Base-by-base conservation (phyloP, 1,140 invertebrate genomes). In the Dendroctonus valens region DNA sequence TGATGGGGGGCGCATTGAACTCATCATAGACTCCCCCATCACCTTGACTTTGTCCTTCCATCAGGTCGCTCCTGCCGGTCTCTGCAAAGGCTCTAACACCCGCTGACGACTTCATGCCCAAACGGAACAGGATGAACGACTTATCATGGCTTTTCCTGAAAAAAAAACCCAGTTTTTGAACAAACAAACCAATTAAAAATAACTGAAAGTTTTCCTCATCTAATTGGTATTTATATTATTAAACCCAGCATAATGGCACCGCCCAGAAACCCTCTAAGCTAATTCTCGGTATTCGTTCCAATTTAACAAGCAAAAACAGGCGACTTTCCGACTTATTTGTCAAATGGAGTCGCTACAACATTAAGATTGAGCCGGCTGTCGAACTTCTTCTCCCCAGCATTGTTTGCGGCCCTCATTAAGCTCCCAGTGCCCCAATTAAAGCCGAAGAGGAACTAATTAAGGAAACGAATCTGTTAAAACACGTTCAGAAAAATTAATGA, bases 71-170 rank as follows among this genome's bases (percentile, higher is more conserved):
- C 59, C 88, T 83, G 14, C 91, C 92, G 41, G 85, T 87, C 78
- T 97, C 93, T 7, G 92, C 89, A 76, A 96, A 94, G 71, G 88
- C 83, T 70, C 90, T 88, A 7, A 95, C 85, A 0, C 89, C 88
- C 5, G 83, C 74, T 14, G 90, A 87, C 2, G 92, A 89, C 40
- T 83, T 81, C 59, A 87, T 82, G 2, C 92, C 92, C 60, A 94
- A 80, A 37, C 88, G 84, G 83, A 93, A 96, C 60, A 96, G 81
- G 7, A 84, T 83, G 82, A 90, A 93, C 14, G 86, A 87, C 66
- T 85, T 81, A 76, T 92, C 89, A 80, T 97, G 93, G 37, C 91
- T 92, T 71, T 86, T 74, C 94, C 94, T 96, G 83, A 8, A 82
- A 82, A 70, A 63, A 74, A 78, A 72, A n/a, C n/a, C 63, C 12